phyloP scores from a whole-genome alignment of 1,140 invertebrate species.

The Pissodes strobi region DNA sequence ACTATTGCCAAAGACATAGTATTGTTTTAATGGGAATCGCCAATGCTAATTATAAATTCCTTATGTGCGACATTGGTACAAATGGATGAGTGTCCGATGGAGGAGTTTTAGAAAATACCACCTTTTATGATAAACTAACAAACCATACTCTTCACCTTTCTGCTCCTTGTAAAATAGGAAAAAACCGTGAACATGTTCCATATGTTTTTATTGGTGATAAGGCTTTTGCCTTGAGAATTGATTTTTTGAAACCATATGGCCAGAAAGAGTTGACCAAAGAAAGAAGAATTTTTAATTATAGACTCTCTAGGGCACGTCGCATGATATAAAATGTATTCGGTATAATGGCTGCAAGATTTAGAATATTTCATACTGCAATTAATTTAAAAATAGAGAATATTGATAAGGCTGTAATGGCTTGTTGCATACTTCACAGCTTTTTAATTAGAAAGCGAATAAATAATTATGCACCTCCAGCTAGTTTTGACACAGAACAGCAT shows the following conservation, averaged over 20 bases:
- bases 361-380: no score
- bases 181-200: constrained; percentile 41
- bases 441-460: no score
- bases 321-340: no score
- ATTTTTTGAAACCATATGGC: constrained; percentile 58
- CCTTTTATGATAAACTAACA: background rate
- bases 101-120: background rate
- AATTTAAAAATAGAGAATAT: no score
- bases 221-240: constrained; percentile 55
- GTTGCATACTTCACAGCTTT: no score
- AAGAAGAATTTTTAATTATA: no score
- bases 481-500: no score
- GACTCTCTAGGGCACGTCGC: constrained; percentile 25
- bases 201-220: constrained; percentile 58
- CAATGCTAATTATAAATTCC: constrained; percentile 55
- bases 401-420: no score
- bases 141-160: no score
- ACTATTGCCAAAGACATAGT: constrained; percentile 41
- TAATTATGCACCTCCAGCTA: no score
- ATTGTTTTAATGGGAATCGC: constrained; percentile 54
- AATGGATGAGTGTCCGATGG: constrained; percentile 55
- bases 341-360: constrained; percentile 1
- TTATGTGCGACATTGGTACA: constrained; percentile 55
- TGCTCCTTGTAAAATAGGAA: background rate
- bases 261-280: constrained; percentile 42